Evolutionary conservation across 2,797 vertebrate genomes (phyloP), one percentile per base, ranked within the genome.

Genomic region (Dallia pectoralis): DNA sequence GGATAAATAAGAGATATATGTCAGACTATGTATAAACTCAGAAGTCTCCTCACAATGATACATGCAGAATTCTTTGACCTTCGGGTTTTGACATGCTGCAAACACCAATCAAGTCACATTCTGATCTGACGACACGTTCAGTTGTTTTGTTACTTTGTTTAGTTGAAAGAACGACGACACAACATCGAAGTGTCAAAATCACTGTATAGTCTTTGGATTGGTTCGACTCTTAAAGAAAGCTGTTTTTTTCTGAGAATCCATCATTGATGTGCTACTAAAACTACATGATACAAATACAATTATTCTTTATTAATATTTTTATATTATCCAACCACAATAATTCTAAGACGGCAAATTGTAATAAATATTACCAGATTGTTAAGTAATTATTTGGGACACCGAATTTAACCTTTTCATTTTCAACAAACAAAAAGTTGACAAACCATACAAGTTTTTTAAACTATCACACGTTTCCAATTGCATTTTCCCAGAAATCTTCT

Each of bases 51-150:
- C n/a, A n/a, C n/a, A n/a, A n/a, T n/a, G n/a, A n/a, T n/a, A n/a
- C n/a, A n/a, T n/a, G n/a, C n/a, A n/a, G n/a, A n/a, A n/a, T n/a
- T 56, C 53, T 36, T 67, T 70, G 25, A 48, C 47, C 18, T 48
- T 16, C 48, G 15, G 48, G 66, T 22, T 18, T 15, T 25, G 65
- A 77, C 40, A 74, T 71, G 70, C 53, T 27, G 53, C 36, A 68
- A 47, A 72, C 74, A 81, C 11, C 25, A 44, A n/a, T n/a, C n/a
- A 44, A 44, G 40, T 44, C 40, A 44, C 1, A 44, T 12, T 44
- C 36, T 56, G 49, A 51, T 6, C 18, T 16, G 15, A 51, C 19
- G 16, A 16, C 16, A 51, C 48, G 4, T 18, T 51, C 15, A 49
- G 18, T 4, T 59, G n/a, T 19, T 59, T 59, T 27, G n/a, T 3